Evolutionary conservation across 2,888 invertebrate species (phyloP).

Genomic region (Vesta saturnalis): DNA sequence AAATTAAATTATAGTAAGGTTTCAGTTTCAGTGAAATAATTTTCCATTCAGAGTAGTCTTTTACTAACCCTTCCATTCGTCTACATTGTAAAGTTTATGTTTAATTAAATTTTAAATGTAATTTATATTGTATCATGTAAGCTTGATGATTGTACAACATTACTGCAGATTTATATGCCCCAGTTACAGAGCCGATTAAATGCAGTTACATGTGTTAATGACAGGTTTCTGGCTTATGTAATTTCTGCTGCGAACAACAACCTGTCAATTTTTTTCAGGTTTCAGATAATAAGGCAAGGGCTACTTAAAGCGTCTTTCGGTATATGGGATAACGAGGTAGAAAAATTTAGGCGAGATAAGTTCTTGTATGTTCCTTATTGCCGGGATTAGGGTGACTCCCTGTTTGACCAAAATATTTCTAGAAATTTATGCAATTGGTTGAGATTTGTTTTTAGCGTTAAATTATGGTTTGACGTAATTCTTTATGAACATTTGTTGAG

Average conservation of each 20-base stretch:
- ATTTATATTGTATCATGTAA: background rate
- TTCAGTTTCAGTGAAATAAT: too few relatives aligned
- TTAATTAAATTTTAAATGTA: constrained; percentile 1
- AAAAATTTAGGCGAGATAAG: background rate
- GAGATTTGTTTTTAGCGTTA: too few relatives aligned
- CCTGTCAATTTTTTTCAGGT: too few relatives aligned
- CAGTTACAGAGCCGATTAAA: background rate
- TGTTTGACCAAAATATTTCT: too few relatives aligned
- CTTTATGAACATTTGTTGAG: too few relatives aligned
- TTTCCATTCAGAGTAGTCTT: too few relatives aligned
- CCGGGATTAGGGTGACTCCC: too few relatives aligned
- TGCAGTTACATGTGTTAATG: constrained; percentile 1
- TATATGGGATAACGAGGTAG: background rate
- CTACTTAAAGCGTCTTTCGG: background rate
- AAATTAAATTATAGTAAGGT: background rate
- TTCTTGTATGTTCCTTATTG: too few relatives aligned
- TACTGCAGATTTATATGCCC: background rate
- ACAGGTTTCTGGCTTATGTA: too few relatives aligned
- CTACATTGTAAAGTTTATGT: background rate
- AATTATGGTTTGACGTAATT: too few relatives aligned
- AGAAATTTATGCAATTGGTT: too few relatives aligned
- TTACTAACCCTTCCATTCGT: background rate
- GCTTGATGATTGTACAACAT: background rate
- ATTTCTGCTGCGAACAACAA: too few relatives aligned
- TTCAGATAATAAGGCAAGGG: background rate